These are phyloP conservation scores for Acleris literana DNA, from an alignment of 2,888 invertebrate genomes.

Conservation along the genomic window DNA sequence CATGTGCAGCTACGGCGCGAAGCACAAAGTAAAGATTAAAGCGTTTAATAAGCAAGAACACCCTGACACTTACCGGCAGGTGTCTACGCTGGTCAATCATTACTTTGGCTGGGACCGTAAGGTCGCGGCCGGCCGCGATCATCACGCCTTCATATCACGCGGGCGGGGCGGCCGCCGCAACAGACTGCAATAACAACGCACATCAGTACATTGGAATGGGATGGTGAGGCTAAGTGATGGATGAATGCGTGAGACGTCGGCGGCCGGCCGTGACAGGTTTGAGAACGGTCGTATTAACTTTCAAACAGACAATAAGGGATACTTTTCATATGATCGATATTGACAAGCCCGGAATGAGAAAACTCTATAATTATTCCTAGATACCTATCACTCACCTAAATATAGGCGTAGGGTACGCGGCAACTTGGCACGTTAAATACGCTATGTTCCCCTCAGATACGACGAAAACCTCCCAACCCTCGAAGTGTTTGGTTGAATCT, in stretches of 20 bases:
- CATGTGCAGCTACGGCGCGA: conserved; percentile 66
- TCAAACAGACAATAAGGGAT: too few relatives aligned
- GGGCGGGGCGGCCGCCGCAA: conserved; percentile 72
- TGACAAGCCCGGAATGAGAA: too few relatives aligned
- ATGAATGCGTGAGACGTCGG: conserved; percentile 78
- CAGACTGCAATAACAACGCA: conserved; percentile 80
- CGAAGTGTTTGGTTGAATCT: conserved; percentile 83
- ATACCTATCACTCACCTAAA: conserved; percentile 85
- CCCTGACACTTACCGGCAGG: conserved; percentile 83
- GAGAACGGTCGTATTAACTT: conserved; percentile 37
- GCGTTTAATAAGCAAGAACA: conserved; percentile 81
- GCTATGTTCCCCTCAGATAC: conserved; percentile 78
- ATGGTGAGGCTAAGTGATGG: conserved; percentile 73
- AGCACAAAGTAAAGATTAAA: conserved; percentile 83
- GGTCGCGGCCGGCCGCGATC: conserved; percentile 80
- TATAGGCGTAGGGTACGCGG: conserved; percentile 87
- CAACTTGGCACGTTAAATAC: conserved; percentile 87
- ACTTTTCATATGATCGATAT: too few relatives aligned
- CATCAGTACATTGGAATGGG: conserved; percentile 76
- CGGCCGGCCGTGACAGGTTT: conserved; percentile 61
- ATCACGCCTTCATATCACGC: conserved; percentile 78
- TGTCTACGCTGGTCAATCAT: conserved; percentile 80
- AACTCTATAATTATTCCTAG: neutral
- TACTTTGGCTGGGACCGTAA: conserved; percentile 78
- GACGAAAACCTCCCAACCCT: conserved; percentile 85